A percentile compares a stretch with the other conserved stretches of the same genome.
Conservation (phyloP, 2,113 vertebrate species). For the Eleginops maclovinus region DNA sequence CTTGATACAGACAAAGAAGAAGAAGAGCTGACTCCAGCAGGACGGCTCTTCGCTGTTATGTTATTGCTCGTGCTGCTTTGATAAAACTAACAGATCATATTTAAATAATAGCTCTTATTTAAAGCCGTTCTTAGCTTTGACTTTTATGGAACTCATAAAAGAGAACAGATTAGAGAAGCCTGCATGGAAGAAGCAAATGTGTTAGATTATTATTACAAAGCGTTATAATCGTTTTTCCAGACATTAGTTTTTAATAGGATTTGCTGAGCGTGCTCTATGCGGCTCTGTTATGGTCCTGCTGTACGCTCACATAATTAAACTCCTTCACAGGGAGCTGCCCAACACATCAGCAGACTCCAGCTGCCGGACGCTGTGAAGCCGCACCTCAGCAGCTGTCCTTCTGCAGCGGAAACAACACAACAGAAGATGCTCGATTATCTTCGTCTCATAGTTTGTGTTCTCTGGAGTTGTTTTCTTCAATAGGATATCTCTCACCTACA, state of each 20-base stretch:
- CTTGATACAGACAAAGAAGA: too few species aligned
- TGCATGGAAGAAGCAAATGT: conserved; percentile 15
- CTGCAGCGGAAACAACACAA: background rate
- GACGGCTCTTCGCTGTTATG: too few species aligned
- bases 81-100: too few species aligned
- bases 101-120: too few species aligned
- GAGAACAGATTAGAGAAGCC: conserved; percentile 6
- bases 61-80: too few species aligned
- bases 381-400: conserved; percentile 10
- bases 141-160: conserved; percentile 17
- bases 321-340: conserved; percentile 21
- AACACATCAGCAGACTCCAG: background rate
- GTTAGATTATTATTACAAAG: conserved; percentile 45
- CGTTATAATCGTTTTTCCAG: conserved; percentile 17
- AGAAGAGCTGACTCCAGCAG: too few species aligned
- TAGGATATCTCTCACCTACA: background rate
- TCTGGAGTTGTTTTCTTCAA: background rate
- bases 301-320: conserved; percentile 38
- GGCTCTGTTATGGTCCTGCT: background rate
- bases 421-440: background rate
- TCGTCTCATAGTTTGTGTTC: background rate
- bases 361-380: conserved; percentile 8
- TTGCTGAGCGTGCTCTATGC: conserved; percentile 34
- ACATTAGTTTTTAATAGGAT: background rate
- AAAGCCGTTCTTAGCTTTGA: background rate